Evolutionary conservation across 1,140 invertebrate species (phyloP).

Genomic region (Aricia agestis): DNA sequence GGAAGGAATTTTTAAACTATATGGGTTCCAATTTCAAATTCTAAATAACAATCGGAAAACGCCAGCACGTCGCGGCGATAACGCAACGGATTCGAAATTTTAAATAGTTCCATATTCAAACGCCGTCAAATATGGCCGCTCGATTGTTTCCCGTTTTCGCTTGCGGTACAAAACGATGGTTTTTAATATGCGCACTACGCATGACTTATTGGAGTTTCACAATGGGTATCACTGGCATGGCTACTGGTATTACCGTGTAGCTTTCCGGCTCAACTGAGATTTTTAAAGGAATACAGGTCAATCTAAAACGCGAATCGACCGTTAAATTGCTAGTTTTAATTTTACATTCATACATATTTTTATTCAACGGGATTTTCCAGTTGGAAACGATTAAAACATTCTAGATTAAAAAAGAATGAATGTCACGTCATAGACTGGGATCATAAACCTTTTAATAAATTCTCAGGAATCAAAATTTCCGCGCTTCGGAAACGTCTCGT

Average conservation of each 20-base stretch:
- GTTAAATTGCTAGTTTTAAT: background rate
- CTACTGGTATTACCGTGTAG: conserved; percentile 50
- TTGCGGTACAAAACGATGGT: conserved; percentile 54
- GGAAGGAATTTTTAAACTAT: background rate
- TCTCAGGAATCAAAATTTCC: background rate
- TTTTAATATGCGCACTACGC: conserved; percentile 72
- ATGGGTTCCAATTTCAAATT: conserved; percentile 47
- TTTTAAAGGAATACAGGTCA: conserved; percentile 4
- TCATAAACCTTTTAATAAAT: background rate
- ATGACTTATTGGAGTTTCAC: conserved; percentile 66
- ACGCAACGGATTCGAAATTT: conserved; percentile 75
- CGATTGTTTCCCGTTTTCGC: conserved; percentile 73
- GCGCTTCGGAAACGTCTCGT: conserved; percentile 25
- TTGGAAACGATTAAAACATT: background rate
- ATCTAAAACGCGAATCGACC: background rate
- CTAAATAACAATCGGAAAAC: conserved; percentile 69
- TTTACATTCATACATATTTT: background rate
- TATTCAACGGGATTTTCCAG: background rate
- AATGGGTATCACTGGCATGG: conserved; percentile 51
- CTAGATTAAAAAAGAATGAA: background rate
- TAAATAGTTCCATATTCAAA: conserved; percentile 75
- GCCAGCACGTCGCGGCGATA: conserved; percentile 68
- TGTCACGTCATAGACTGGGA: background rate
- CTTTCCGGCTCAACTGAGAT: conserved; percentile 26
- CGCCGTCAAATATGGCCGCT: conserved; percentile 63